Evolutionary conservation across 2,113 vertebrate genomes (phyloP).

Genomic region (Mohoua ochrocephala): DNA sequence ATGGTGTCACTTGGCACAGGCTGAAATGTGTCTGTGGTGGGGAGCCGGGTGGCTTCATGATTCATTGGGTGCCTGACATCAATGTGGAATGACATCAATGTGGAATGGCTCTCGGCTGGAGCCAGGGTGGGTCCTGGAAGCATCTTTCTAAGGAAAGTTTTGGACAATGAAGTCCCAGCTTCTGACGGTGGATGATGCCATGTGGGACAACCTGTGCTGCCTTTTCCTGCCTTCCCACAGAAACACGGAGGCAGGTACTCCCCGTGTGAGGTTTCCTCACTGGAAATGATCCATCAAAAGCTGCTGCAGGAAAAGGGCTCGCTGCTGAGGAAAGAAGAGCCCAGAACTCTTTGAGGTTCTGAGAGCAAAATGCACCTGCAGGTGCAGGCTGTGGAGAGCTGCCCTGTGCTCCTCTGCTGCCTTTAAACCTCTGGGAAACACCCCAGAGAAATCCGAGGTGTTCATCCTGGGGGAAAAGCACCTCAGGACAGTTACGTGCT

Average conservation of each 20-base stretch:
- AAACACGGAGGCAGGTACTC: rapidly evolving
- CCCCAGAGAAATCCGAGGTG: background rate
- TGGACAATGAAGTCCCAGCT: background rate
- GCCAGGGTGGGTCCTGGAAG: background rate
- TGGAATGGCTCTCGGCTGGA: background rate
- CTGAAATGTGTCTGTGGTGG: background rate
- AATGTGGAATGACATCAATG: rapidly evolving
- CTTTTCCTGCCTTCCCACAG: background rate
- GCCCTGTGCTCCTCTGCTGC: background rate
- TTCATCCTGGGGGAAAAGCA: background rate
- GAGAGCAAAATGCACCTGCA: background rate
- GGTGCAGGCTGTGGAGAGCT: background rate
- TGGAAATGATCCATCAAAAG: background rate
- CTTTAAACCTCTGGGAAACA: background rate
- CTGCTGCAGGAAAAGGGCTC: background rate
- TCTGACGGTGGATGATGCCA: background rate
- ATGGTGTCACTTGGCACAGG: background rate
- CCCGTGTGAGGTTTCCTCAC: background rate
- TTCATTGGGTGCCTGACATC: background rate
- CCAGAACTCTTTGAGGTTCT: background rate
- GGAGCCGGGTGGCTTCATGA: background rate
- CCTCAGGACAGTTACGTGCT: background rate
- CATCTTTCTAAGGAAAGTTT: background rate
- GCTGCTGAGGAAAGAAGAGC: background rate
- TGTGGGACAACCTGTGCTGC: background rate